phyloP scores from a whole-genome alignment of 2,797 vertebrate genomes.

The Oryzias dopingdopingensis region DNA sequence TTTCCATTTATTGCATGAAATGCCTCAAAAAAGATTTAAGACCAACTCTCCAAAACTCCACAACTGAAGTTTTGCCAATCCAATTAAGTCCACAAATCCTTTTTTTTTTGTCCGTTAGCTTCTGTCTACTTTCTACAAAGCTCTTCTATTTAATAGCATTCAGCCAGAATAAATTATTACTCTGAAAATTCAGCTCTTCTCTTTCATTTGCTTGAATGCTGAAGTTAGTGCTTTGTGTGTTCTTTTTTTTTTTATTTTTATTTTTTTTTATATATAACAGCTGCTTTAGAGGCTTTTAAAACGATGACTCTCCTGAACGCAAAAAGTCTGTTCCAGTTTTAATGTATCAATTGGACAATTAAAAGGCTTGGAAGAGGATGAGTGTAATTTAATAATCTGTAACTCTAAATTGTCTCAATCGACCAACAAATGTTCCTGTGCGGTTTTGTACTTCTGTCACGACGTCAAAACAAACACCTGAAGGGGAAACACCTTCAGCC shows the following conservation, averaged over 20 bases:
- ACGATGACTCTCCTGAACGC: neutral
- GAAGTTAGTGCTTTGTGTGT: conserved; percentile 12
- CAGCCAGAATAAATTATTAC: conserved; percentile 30
- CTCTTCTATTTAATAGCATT: conserved; percentile 26
- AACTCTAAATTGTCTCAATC: conserved; percentile 4
- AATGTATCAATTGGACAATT: neutral
- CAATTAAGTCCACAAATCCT: conserved; percentile 58
- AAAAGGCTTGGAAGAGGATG: neutral
- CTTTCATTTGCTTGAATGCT: conserved; percentile 5
- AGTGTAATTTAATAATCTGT: neutral
- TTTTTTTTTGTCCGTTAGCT: conserved; percentile 37
- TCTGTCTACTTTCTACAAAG: conserved; percentile 33
- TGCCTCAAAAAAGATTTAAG: conserved; percentile 20
- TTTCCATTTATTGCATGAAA: conserved; percentile 16
- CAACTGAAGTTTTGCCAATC: conserved; percentile 52
- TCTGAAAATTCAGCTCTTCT: conserved; percentile 16
- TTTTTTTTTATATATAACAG: neutral
- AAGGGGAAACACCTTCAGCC: conserved; percentile 31
- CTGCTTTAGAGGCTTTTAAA: neutral
- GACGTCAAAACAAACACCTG: conserved; percentile 14
- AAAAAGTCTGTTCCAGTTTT: neutral
- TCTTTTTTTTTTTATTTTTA: too few relatives aligned
- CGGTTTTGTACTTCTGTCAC: conserved; percentile 19
- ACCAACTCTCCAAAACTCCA: conserved; percentile 11
- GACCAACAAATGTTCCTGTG: conserved; percentile 7